Conservation (phyloP, 2,888 invertebrate genomes). For the Andrena marginata region DNA sequence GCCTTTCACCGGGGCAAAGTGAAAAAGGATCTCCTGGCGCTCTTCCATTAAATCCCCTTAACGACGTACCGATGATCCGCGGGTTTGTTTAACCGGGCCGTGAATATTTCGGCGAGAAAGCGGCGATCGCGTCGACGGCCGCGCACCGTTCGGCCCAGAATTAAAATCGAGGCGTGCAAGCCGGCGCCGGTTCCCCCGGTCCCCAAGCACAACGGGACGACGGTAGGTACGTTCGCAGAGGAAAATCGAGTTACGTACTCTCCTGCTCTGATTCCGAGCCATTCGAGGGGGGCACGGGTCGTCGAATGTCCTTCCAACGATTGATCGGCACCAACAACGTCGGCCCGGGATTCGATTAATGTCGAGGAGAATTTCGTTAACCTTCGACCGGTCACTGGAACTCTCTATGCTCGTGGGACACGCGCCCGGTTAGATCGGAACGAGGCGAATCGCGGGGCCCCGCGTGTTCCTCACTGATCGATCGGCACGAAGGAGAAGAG, state of each 20-base stretch:
- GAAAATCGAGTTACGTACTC: background rate
- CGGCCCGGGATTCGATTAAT: too few relatives aligned
- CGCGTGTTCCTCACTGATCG: background rate
- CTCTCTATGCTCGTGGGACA: too few relatives aligned
- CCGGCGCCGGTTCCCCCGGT: background rate
- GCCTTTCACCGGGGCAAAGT: conserved; percentile 39
- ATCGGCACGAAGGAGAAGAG: background rate
- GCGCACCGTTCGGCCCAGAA: background rate
- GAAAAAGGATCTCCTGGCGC: background rate
- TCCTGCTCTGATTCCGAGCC: background rate
- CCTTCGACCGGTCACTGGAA: too few relatives aligned
- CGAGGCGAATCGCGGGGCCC: background rate
- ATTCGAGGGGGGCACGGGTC: background rate
- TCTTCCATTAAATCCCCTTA: conserved; percentile 24
- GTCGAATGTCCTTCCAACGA: too few relatives aligned
- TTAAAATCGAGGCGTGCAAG: background rate
- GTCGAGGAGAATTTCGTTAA: too few relatives aligned
- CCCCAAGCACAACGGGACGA: too few relatives aligned
- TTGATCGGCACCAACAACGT: too few relatives aligned
- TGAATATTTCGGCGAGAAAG: conserved; percentile 14
- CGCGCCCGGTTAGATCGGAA: too few relatives aligned
- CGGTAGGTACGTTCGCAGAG: background rate
- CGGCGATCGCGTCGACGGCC: background rate
- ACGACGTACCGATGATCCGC: conserved; percentile 17
- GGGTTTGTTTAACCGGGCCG: conserved; percentile 12